Evolutionary conservation across 2,113 vertebrate genomes (phyloP).

Genomic region (Gallinago paraguaiae): DNA sequence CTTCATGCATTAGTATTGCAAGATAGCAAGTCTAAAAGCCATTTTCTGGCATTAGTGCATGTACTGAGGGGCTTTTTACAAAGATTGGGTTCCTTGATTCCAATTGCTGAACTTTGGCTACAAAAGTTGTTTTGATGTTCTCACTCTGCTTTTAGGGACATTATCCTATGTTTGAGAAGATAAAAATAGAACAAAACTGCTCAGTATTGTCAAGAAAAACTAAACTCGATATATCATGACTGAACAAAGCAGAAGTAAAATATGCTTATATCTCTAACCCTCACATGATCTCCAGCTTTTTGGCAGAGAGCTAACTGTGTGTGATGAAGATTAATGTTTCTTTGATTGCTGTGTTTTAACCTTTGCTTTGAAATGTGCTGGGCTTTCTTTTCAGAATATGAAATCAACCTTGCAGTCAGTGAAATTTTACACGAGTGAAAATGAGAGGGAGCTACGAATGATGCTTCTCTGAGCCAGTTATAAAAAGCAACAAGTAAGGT

Average conservation of each 20-base stretch:
- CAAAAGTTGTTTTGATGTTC: slow-evolving; percentile 15
- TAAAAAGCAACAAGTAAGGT: background rate
- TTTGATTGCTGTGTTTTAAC: background rate
- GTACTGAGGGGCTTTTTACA: background rate
- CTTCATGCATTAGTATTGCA: background rate
- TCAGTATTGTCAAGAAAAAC: background rate
- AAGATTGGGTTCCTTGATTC: background rate
- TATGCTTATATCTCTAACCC: background rate
- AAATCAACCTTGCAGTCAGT: background rate
- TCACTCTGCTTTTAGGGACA: background rate
- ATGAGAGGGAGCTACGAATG: background rate
- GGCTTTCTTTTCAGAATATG: background rate
- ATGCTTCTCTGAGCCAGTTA: background rate
- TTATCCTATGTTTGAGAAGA: background rate
- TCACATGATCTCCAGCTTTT: background rate
- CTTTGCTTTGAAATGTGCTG: background rate
- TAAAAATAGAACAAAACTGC: background rate
- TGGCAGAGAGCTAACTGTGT: background rate
- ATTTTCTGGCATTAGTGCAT: background rate
- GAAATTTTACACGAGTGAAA: background rate
- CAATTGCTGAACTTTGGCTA: background rate
- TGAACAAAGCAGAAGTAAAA: background rate
- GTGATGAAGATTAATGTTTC: background rate
- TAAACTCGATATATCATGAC: background rate
- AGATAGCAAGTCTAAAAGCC: background rate